phyloP scores from a whole-genome alignment of 2,888 invertebrate species.

The Diarsia rubi region DNA sequence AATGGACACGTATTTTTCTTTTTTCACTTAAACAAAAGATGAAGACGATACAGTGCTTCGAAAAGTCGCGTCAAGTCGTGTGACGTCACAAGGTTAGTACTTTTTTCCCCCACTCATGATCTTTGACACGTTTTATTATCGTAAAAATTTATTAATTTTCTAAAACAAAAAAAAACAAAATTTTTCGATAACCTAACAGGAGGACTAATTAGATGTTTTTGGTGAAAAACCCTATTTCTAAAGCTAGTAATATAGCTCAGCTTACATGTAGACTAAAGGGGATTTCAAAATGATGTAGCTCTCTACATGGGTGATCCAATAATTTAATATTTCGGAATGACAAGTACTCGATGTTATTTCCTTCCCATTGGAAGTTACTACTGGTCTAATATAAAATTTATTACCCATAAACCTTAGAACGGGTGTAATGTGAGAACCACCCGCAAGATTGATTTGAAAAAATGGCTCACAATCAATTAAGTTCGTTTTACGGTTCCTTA shows the following conservation, averaged over 20 bases:
- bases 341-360: conserved; percentile 46
- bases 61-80: no score
- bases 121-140: no score
- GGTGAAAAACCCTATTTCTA: no score
- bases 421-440: conserved; percentile 54
- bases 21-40: no score
- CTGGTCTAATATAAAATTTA: conserved; percentile 65
- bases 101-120: no score
- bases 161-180: no score
- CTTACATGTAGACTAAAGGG: not conserved
- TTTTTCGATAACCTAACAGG: no score
- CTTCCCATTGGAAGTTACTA: conserved; percentile 49
- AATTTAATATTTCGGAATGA: conserved; percentile 34
- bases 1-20: no score
- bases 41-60: no score
- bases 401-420: conserved; percentile 54
- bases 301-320: not conserved
- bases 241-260: not conserved
- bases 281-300: not conserved
- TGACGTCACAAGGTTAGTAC: no score
- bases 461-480: conserved; percentile 80
- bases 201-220: no score
- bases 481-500: conserved; percentile 77
- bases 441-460: conserved; percentile 68
- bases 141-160: no score